These are phyloP conservation scores for Drosophila teissieri DNA, from an alignment of 1,140 invertebrate species.

Conservation along the genomic window DNA sequence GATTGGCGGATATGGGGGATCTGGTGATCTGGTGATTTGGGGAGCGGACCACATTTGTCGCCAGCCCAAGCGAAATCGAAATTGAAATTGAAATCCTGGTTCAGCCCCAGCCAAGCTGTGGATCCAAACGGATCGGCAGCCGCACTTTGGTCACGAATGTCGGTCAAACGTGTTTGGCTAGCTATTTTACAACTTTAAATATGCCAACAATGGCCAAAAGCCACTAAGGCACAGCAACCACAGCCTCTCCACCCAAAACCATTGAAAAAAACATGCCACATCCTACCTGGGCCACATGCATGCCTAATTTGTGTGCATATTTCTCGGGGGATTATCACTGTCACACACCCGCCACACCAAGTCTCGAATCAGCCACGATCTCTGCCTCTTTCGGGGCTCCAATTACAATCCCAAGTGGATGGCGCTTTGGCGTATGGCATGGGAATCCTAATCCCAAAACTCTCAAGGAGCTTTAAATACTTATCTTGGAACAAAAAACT, in stretches of 20 bases:
- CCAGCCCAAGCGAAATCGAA: constrained; percentile 73
- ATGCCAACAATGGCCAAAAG: constrained; percentile 75
- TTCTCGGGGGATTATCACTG: constrained; percentile 76
- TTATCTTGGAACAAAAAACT: too few species aligned
- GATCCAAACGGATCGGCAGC: constrained; percentile 43
- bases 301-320: constrained; percentile 82
- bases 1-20: background rate
- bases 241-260: background rate
- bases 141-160: constrained; percentile 82
- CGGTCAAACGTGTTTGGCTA: constrained; percentile 81
- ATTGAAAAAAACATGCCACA: background rate
- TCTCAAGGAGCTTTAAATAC: too few species aligned
- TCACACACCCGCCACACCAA: constrained; percentile 36
- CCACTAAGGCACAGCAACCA: constrained; percentile 15
- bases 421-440: constrained; percentile 23
- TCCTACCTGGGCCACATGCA: constrained; percentile 37
- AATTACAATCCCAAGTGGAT: constrained; percentile 47
- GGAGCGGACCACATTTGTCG: constrained; percentile 68
- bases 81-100: constrained; percentile 77
- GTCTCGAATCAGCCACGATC: constrained; percentile 32
- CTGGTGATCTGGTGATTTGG: background rate
- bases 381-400: constrained; percentile 11
- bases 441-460: constrained; percentile 27
- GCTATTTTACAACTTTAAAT: constrained; percentile 84
- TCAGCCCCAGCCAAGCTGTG: constrained; percentile 13